phyloP scores from a whole-genome alignment of 2,797 vertebrate species.

The Cyclura pinguis region DNA sequence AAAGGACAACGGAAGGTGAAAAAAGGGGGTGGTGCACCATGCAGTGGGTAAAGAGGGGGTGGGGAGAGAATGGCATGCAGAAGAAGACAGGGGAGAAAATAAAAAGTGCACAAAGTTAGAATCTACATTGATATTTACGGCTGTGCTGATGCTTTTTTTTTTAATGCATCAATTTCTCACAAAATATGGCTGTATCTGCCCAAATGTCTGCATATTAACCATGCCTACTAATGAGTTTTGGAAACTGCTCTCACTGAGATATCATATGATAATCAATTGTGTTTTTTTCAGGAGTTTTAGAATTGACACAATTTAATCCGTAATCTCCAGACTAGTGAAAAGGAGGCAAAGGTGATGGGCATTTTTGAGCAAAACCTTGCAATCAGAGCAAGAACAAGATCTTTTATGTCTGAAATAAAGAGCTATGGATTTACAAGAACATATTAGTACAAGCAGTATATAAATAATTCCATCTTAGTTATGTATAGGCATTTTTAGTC shows the following conservation, averaged over 20 bases:
- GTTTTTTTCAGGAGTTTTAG: slow-evolving; percentile 57
- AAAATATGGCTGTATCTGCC: slow-evolving; percentile 61
- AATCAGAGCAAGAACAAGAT: slow-evolving; percentile 39
- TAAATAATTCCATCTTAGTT: background rate
- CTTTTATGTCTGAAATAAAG: slow-evolving; percentile 21
- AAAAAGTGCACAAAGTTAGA: slow-evolving; percentile 95
- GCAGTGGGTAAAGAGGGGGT: background rate
- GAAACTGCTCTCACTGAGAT: slow-evolving; percentile 57
- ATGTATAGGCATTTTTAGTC: slow-evolving; percentile 38
- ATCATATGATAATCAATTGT: slow-evolving; percentile 52
- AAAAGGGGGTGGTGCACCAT: too few relatives aligned
- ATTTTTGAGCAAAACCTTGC: background rate
- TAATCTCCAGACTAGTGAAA: slow-evolving; percentile 68
- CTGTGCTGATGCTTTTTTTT: slow-evolving; percentile 74
- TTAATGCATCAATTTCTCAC: slow-evolving; percentile 68
- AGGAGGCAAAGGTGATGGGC: slow-evolving; percentile 70
- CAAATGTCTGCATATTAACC: slow-evolving; percentile 62
- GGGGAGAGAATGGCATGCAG: slow-evolving; percentile 72
- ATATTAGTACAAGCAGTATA: slow-evolving; percentile 37
- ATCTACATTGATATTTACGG: slow-evolving; percentile 76
- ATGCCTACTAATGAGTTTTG: slow-evolving; percentile 56
- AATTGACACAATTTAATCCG: slow-evolving; percentile 57
- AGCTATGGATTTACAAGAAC: slow-evolving; percentile 19
- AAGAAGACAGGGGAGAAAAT: slow-evolving; percentile 79
- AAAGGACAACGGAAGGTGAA: slow-evolving; percentile 63